Percentiles rank a stretch among this genome's conserved stretches.
These are phyloP conservation scores for Leptura quadrifasciata DNA, from an alignment of 2,888 invertebrate genomes.

Conservation along the genomic window DNA sequence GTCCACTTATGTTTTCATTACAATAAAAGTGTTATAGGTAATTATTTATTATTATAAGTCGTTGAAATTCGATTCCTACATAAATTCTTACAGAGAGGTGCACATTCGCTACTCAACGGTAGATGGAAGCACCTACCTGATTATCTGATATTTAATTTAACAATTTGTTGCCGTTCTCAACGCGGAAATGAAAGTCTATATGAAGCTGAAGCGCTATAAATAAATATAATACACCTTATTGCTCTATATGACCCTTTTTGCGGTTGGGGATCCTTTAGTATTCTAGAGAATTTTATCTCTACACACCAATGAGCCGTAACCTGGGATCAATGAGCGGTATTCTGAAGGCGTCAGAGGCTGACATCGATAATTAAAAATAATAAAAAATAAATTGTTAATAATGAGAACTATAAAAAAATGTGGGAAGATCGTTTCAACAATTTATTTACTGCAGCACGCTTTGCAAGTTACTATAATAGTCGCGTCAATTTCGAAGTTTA, in stretches of 20 bases:
- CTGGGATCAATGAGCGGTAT: neutral
- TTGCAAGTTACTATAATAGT: no score
- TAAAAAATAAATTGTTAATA: constrained; percentile 1
- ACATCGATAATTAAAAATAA: neutral
- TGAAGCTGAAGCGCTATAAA: no score
- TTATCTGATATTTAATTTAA: neutral
- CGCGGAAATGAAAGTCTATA: no score
- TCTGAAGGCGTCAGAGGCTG: neutral
- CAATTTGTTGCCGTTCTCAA: no score
- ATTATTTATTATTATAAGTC: no score
- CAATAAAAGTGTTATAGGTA: no score
- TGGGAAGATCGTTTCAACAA: neutral
- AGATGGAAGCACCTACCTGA: neutral
- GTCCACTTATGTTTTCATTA: no score
- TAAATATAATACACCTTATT: no score
- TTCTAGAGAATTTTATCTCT: neutral
- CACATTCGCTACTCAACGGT: neutral
- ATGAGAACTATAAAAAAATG: neutral
- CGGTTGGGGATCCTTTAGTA: neutral
- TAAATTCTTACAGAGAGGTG: no score
- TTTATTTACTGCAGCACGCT: neutral
- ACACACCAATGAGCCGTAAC: neutral
- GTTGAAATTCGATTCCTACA: no score
- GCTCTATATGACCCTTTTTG: neutral
- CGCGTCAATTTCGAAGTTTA: no score